Evolutionary conservation across 2,888 invertebrate genomes (phyloP).

Genomic region (Quadriops clusia): DNA sequence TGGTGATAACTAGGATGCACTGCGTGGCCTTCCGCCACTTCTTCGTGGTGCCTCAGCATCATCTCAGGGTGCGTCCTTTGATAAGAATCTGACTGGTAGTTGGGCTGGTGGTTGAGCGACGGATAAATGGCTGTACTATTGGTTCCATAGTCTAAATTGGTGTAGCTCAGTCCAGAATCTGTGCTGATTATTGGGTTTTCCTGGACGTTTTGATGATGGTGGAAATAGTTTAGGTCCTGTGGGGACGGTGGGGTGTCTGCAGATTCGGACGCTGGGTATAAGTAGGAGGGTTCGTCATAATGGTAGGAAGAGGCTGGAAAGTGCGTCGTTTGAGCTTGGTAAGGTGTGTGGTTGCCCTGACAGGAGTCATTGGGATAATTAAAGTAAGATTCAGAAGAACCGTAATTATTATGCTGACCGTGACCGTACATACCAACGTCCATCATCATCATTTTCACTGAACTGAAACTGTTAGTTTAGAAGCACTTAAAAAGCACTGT

Average conservation of each 20-base stretch:
- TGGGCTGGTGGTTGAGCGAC: conserved; percentile 24
- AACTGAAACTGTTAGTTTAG: conserved; percentile 5
- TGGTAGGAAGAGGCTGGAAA: conserved; percentile 34
- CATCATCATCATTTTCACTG: conserved; percentile 59
- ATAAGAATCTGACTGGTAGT: conserved; percentile 25
- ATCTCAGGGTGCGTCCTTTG: conserved; percentile 24
- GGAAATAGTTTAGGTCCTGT: conserved; percentile 40
- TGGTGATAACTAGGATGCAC: conserved; percentile 34
- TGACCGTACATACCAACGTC: conserved; percentile 70
- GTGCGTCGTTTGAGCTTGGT: conserved; percentile 30
- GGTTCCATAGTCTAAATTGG: conserved; percentile 69
- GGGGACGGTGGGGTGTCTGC: conserved; percentile 34
- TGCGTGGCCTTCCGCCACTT: conserved; percentile 43
- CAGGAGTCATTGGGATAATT: conserved; percentile 26
- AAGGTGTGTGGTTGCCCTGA: conserved; percentile 27
- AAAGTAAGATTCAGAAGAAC: conserved; percentile 30
- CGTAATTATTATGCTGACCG: conserved; percentile 38
- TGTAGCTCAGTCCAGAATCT: conserved; percentile 79
- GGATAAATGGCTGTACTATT: conserved; percentile 29
- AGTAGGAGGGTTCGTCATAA: conserved; percentile 32
- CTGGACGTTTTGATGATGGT: conserved; percentile 32
- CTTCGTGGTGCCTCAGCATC: conserved; percentile 41
- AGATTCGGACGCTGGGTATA: conserved; percentile 30
- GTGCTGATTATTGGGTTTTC: conserved; percentile 61
- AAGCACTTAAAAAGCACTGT: neutral